Evolutionary conservation across 2,888 invertebrate species (phyloP).

Genomic region (Norana najaformis): DNA sequence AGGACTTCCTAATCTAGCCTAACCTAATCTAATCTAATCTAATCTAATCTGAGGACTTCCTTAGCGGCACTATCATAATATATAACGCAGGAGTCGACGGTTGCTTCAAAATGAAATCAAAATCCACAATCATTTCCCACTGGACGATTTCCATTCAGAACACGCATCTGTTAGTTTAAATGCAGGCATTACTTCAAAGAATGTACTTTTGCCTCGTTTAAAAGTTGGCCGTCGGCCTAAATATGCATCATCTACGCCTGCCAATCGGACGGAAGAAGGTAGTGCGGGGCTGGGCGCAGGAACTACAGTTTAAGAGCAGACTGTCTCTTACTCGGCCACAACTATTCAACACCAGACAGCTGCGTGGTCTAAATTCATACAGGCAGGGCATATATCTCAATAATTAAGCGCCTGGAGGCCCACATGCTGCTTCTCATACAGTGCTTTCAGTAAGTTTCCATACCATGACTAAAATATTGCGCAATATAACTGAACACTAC

Average conservation of each 20-base stretch:
- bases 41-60: not conserved
- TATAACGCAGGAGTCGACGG: not conserved
- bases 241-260: not conserved
- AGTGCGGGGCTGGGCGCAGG: not conserved
- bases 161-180: too few species aligned
- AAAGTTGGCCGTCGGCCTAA: not conserved
- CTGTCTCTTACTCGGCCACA: not conserved
- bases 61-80: not conserved
- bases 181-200: not conserved
- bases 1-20: too few species aligned
- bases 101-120: not conserved
- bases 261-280: too few species aligned
- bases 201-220: not conserved
- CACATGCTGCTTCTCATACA: not conserved
- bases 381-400: not conserved
- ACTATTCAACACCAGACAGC: not conserved
- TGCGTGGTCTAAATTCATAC: too few species aligned
- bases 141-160: too few species aligned
- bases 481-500: not conserved
- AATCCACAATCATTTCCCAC: not conserved
- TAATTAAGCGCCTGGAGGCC: too few species aligned
- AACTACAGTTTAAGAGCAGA: too few species aligned
- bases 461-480: constrained; percentile 1
- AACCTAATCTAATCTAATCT: too few species aligned
- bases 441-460: not conserved